Evolutionary conservation across 1,140 invertebrate genomes (phyloP).

Genomic region (Stegodyphus dumicola): DNA sequence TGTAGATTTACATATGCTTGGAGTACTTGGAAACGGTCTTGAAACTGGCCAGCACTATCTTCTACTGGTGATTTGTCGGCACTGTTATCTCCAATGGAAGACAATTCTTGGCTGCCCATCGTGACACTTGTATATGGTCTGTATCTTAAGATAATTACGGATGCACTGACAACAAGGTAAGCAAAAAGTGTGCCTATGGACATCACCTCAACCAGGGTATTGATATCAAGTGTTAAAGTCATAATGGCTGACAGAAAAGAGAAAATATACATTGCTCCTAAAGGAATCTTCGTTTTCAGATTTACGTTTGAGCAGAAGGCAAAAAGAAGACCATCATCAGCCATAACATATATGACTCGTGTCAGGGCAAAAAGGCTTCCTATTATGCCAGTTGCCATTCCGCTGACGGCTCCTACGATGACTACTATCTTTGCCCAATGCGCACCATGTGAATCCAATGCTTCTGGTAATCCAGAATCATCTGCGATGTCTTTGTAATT

Average conservation of each 20-base stretch:
- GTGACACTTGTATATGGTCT: background rate
- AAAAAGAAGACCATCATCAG: constrained; percentile 79
- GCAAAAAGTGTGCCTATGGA: constrained; percentile 91
- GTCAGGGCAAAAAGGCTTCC: constrained; percentile 86
- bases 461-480: constrained; percentile 86
- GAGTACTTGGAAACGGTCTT: constrained; percentile 12
- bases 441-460: constrained; percentile 75
- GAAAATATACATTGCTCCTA: constrained; percentile 82
- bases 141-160: constrained; percentile 74
- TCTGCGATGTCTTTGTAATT: constrained; percentile 79
- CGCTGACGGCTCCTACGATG: constrained; percentile 86
- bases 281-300: constrained; percentile 75
- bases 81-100: constrained; percentile 27
- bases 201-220: constrained; percentile 93
- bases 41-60: constrained; percentile 25
- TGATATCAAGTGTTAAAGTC: constrained; percentile 87
- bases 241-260: constrained; percentile 81
- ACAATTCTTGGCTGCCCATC: constrained; percentile 44
- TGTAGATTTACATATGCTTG: background rate
- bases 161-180: constrained; percentile 90
- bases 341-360: constrained; percentile 88
- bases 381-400: constrained; percentile 86
- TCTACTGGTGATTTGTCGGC: constrained; percentile 1
- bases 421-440: constrained; percentile 89
- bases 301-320: constrained; percentile 64